Evolutionary conservation across 53 echinoderm and acorn worm genomes (phyloP).

Genomic region (Glandiceps talaboti): DNA sequence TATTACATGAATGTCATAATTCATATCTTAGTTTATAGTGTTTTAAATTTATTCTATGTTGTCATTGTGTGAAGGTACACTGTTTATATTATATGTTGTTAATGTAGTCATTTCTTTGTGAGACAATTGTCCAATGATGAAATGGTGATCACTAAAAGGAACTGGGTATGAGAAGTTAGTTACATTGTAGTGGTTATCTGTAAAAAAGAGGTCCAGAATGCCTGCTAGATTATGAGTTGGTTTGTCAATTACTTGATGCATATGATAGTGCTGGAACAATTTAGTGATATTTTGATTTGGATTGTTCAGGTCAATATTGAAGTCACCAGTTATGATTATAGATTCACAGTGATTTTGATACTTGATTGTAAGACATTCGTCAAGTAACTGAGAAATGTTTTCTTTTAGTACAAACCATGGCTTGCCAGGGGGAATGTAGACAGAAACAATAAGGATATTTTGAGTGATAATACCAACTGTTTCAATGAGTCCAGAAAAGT

Average conservation of each 20-base stretch:
- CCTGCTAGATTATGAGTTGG: not conserved
- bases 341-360: not conserved
- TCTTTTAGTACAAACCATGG: not conserved
- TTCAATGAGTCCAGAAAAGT: not conserved
- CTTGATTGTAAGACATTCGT: not conserved
- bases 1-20: too few species aligned
- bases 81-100: too few species aligned
- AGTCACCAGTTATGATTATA: not conserved
- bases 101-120: too few species aligned
- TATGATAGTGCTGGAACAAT: not conserved
- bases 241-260: not conserved
- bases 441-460: not conserved
- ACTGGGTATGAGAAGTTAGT: not conserved
- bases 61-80: too few species aligned
- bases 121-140: too few species aligned
- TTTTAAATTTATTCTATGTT: too few species aligned
- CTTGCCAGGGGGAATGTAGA: not conserved
- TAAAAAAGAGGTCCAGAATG: not conserved
- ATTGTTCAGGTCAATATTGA: not conserved
- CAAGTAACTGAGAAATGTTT: not conserved
- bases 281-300: not conserved
- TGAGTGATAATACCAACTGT: not conserved
- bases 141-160: not conserved
- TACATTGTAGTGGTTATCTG: not conserved
- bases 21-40: too few species aligned